Conservation (phyloP, 2,888 invertebrate genomes). For the Phrixothrix hirtus region DNA sequence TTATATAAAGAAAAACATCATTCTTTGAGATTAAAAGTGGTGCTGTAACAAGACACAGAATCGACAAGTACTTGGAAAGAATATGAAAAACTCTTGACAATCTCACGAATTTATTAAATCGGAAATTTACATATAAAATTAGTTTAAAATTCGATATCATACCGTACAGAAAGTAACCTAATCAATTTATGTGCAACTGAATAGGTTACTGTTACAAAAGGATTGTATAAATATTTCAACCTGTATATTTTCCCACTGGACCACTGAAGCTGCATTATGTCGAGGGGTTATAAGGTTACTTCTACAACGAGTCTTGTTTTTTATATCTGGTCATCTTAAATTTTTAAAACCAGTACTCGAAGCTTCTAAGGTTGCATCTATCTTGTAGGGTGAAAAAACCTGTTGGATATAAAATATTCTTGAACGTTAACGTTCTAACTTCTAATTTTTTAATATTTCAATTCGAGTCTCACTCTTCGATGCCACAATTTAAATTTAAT, state of each 20-base stretch:
- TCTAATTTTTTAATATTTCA: conserved; percentile 2
- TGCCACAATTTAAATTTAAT: conserved; percentile 28
- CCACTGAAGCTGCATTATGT: conserved; percentile 30
- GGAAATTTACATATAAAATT: too few relatives aligned
- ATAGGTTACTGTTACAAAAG: background rate
- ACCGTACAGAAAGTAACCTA: too few relatives aligned
- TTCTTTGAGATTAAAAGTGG: too few relatives aligned
- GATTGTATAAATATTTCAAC: conserved; percentile 8
- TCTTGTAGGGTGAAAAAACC: conserved; percentile 1
- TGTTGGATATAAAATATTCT: too few relatives aligned
- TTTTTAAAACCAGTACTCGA: conserved; percentile 4
- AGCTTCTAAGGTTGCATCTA: conserved; percentile 8
- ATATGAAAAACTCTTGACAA: too few relatives aligned
- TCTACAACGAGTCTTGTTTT: conserved; percentile 8
- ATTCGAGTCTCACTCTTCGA: conserved; percentile 22
- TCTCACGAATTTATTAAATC: too few relatives aligned
- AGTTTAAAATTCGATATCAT: too few relatives aligned
- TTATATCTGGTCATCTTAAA: conserved; percentile 7
- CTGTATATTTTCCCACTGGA: conserved; percentile 34
- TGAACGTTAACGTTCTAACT: background rate
- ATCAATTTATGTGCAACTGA: too few relatives aligned
- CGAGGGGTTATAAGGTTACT: conserved; percentile 11
- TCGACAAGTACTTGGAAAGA: too few relatives aligned
- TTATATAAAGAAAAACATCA: too few relatives aligned
- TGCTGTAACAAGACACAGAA: too few relatives aligned